Evolutionary conservation across 1,140 invertebrate species (phyloP), one percentile per base, ranked within the genome.

Genomic region (Contarinia nasturtii): DNA sequence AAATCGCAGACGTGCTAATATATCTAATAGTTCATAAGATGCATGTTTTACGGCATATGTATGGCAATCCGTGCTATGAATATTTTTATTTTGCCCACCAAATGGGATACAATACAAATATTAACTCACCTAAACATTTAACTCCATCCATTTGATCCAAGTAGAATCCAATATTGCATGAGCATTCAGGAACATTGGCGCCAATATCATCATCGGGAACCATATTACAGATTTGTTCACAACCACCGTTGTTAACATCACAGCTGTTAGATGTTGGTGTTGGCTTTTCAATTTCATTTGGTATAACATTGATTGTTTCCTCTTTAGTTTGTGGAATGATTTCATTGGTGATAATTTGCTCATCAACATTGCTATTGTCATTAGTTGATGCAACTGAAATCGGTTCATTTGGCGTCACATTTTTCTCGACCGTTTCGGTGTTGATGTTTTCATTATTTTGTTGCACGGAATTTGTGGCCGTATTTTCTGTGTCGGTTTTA

Each of bases 1-100:
- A 40, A 40, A 40, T 79, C 77, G 61, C 79, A 70, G 50, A 77
- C 67, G 57, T 80, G 77, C 51, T 67, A 59, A 55, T 67, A 70
- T 43, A 60, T 65, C 50, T 63, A 66, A 61, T 70, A 70, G 57
- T 80, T 75, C 11, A 59, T 45, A 12, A 69, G 64, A 47, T 80
- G 67, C 55, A 68, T 62, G 52, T 76, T 77, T 47, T 76, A 75
- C 1, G 64, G 58, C 19, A 75, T 68, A 46, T 64, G 58, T 21
- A n/a, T n/a, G n/a, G n/a, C n/a, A n/a, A n/a, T n/a, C n/a, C 27
- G 27, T 27, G 27, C 27, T 27, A 5, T 27, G 3, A 10, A 27
- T 27, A 10, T 27, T 10, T 27, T 27, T 27, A 27, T 5, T 10
- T 27, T 5, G 27, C 3, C 27, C 27, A 27, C 27, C 4, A 27